These are phyloP conservation scores for Lampris megalopsis DNA, from an alignment of 2,113 vertebrate species.

Conservation along the genomic window DNA sequence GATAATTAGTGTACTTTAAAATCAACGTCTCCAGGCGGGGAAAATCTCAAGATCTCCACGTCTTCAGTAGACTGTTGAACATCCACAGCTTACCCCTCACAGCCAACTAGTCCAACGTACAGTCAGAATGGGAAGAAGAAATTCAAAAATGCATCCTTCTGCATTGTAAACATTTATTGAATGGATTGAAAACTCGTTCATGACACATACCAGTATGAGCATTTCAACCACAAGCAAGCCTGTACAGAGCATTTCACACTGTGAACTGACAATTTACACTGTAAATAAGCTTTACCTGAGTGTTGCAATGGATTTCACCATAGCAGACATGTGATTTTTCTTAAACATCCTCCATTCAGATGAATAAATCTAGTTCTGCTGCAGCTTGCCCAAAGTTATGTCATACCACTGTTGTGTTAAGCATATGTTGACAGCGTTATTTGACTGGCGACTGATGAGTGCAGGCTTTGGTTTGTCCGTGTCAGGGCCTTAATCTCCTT, in stretches of 20 bases:
- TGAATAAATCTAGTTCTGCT: background rate
- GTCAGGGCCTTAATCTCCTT: constrained; percentile 73
- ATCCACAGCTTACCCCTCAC: background rate
- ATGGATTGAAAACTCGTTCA: background rate
- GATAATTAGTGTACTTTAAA: constrained; percentile 9
- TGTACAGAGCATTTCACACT: background rate
- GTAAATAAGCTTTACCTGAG: background rate
- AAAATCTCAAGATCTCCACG: constrained; percentile 3
- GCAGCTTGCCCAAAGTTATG: background rate
- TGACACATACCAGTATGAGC: background rate
- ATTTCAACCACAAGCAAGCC: background rate
- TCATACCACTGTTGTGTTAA: constrained; percentile 13
- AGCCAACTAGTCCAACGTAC: background rate
- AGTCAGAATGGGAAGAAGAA: too few species aligned
- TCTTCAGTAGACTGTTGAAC: background rate
- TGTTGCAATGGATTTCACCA: background rate
- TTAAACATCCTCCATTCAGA: background rate
- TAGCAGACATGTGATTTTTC: background rate
- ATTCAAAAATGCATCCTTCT: too few species aligned
- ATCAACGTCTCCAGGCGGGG: background rate
- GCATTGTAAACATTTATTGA: too few species aligned
- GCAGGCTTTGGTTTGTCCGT: constrained; percentile 41
- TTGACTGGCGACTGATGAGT: constrained; percentile 40
- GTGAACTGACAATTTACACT: background rate
- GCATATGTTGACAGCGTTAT: constrained; percentile 50